A percentile compares a stretch with the other conserved stretches of the same genome.
Conservation (phyloP, 2,113 vertebrate species). For the Piaya cayana region DNA sequence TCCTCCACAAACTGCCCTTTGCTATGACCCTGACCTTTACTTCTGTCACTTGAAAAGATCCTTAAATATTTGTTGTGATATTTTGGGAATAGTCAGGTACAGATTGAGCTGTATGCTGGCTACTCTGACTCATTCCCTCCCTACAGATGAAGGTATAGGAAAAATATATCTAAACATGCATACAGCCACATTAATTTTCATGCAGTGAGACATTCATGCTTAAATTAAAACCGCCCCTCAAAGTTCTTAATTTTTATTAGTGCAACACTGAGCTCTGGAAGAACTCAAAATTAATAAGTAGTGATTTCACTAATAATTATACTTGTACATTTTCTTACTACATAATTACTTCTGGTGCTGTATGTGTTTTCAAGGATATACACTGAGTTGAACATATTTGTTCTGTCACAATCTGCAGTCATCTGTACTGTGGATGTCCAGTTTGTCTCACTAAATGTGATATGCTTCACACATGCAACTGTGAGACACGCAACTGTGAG, state of each 20-base stretch:
- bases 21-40: constrained; percentile 68
- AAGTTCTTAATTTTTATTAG: background rate
- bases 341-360: background rate
- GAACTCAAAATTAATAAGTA: background rate
- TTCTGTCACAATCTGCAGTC: background rate
- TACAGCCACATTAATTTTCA: background rate
- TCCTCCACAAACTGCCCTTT: constrained; percentile 62
- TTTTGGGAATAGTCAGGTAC: constrained; percentile 71
- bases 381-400: background rate
- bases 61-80: constrained; percentile 72
- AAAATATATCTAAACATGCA: constrained; percentile 15
- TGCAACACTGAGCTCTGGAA: background rate
- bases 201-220: background rate
- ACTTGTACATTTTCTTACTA: background rate
- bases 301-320: background rate
- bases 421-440: background rate
- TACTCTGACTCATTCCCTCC: constrained; percentile 29
- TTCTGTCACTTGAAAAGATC: constrained; percentile 58
- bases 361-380: background rate
- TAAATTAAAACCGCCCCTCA: background rate
- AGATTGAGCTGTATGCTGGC: constrained; percentile 28
- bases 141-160: constrained; percentile 10
- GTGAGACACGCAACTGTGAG: constrained; percentile 30
- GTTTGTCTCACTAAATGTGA: background rate
- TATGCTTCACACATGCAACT: constrained; percentile 23